phyloP scores from a whole-genome alignment of 2,797 vertebrate species.

The Microcaecilia unicolor region DNA sequence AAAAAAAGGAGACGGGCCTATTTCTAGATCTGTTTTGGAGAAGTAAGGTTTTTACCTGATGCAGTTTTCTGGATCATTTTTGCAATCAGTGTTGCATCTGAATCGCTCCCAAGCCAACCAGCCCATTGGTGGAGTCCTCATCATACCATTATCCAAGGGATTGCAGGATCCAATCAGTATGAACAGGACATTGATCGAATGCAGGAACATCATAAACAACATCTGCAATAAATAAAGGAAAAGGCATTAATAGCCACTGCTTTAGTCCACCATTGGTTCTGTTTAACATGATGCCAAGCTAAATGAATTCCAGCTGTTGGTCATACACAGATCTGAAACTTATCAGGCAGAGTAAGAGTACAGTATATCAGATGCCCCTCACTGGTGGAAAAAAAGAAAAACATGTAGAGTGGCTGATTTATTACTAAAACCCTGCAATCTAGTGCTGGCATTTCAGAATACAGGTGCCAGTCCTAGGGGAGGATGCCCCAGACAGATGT shows the following conservation, averaged over 20 bases:
- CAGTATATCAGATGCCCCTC: no score
- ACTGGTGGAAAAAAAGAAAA: no score
- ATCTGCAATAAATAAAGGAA: background rate
- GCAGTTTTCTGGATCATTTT: slow-evolving; percentile 10
- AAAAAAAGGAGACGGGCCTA: no score
- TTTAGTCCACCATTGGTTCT: background rate
- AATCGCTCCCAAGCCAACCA: slow-evolving; percentile 20
- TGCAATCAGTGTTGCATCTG: slow-evolving; percentile 11
- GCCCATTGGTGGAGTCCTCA: slow-evolving; percentile 9
- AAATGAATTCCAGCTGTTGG: no score
- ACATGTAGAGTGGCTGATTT: no score
- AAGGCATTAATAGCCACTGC: background rate
- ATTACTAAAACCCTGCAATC: no score
- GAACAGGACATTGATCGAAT: slow-evolving; percentile 1
- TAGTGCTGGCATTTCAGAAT: no score
- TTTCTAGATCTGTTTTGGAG: no score
- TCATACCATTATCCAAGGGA: slow-evolving; percentile 13
- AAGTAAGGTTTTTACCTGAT: slow-evolving; percentile 7
- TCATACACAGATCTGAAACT: no score
- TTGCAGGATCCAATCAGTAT: background rate
- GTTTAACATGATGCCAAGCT: background rate
- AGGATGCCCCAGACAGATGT: no score
- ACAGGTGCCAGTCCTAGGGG: no score
- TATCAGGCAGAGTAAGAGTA: no score
- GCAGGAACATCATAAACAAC: background rate